These are phyloP conservation scores for Hypomecis atomaria DNA, from an alignment of 2,888 invertebrate species.

Conservation along the genomic window DNA sequence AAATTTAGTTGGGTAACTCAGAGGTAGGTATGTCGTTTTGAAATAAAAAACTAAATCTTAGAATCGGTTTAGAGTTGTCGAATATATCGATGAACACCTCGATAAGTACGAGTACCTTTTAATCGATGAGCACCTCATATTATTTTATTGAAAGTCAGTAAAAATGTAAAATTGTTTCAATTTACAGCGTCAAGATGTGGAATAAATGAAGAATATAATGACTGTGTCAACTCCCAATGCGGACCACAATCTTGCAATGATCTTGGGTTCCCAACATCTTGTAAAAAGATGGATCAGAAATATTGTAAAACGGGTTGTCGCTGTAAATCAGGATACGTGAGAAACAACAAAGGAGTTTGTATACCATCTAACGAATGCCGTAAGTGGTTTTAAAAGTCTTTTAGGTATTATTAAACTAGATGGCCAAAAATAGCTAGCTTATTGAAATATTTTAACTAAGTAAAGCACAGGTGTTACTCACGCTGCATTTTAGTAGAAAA, in stretches of 20 bases:
- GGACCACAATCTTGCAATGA: constrained; percentile 45
- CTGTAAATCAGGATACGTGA: constrained; percentile 44
- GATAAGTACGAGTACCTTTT: no score
- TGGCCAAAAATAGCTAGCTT: no score
- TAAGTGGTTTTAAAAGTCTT: constrained; percentile 20
- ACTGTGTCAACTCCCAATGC: constrained; percentile 45
- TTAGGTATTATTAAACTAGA: no score
- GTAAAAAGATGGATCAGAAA: constrained; percentile 35
- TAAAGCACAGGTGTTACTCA: no score
- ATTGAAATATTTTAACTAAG: no score
- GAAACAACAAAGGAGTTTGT: constrained; percentile 45
- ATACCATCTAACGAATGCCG: constrained; percentile 47
- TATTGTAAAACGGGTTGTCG: constrained; percentile 47
- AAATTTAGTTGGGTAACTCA: no score
- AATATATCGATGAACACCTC: no score
- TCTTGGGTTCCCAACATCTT: constrained; percentile 44
- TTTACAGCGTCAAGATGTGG: constrained; percentile 41
- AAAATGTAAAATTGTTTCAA: neutral
- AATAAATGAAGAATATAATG: constrained; percentile 44
- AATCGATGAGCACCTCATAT: no score
- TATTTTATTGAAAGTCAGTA: neutral
- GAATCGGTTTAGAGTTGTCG: no score
- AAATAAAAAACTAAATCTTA: no score
- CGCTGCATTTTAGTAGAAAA: no score
- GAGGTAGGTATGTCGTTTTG: no score